A percentile compares a stretch with the other conserved stretches of the same genome.
These are phyloP conservation scores for Pherbina coryleti DNA, from an alignment of 2,888 invertebrate genomes.

Conservation along the genomic window DNA sequence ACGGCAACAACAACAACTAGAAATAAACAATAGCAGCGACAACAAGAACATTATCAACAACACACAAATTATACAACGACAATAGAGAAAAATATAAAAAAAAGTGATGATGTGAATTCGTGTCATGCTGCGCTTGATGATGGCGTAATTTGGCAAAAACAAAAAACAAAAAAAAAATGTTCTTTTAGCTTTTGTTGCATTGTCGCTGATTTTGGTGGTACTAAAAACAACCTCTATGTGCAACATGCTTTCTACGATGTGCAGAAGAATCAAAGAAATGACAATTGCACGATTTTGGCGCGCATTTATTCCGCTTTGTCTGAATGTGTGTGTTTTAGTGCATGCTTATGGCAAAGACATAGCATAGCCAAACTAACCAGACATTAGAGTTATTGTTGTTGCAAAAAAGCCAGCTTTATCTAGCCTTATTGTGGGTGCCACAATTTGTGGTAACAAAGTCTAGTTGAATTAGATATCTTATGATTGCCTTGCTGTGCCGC, in stretches of 20 bases:
- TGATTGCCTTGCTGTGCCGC: not conserved
- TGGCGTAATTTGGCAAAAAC: constrained; percentile 18
- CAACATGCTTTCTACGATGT: not conserved
- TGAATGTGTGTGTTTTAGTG: not conserved
- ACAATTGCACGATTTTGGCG: not conserved
- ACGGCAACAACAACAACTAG: not conserved
- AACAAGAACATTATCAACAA: not conserved
- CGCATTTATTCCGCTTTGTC: not conserved
- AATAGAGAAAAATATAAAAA: not conserved
- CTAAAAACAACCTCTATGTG: too few species aligned
- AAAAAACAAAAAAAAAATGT: not conserved
- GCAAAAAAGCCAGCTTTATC: not conserved
- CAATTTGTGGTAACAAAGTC: constrained; percentile 5
- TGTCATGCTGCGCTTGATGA: constrained; percentile 23
- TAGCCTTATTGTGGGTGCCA: constrained; percentile 1
- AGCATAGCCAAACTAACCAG: not conserved
- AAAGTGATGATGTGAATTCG: constrained; percentile 22
- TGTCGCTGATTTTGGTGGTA: too few species aligned
- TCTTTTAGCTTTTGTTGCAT: too few species aligned
- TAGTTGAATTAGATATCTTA: not conserved
- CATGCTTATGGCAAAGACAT: not conserved
- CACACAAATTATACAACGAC: too few species aligned
- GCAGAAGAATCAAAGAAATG: not conserved
- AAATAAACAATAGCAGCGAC: not conserved
- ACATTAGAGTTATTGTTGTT: too few species aligned